phyloP scores from a whole-genome alignment of 2,888 invertebrate genomes.

The Chrysina gloriosa region DNA sequence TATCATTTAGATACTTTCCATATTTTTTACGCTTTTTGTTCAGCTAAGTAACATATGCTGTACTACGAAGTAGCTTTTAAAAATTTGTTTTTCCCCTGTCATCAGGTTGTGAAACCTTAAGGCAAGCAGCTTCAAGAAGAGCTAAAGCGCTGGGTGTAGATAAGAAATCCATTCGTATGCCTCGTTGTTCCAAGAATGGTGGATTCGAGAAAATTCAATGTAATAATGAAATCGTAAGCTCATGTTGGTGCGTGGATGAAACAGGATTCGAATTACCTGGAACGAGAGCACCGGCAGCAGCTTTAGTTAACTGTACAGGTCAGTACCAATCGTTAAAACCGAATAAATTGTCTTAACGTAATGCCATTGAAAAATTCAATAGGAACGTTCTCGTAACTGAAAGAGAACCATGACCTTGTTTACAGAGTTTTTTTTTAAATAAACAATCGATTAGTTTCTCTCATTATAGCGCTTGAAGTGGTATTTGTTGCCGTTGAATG shows the following conservation, averaged over 20 bases:
- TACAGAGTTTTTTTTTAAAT: constrained; percentile 5
- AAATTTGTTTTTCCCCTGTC: too few species aligned
- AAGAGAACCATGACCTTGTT: constrained; percentile 25
- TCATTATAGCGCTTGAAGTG: too few species aligned
- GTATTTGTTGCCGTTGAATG: not conserved
- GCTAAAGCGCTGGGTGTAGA: constrained; percentile 70
- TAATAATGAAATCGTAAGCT: constrained; percentile 76
- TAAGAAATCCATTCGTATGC: constrained; percentile 69
- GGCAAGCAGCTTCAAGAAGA: constrained; percentile 72
- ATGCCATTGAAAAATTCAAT: constrained; percentile 22
- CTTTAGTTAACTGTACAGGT: constrained; percentile 77
- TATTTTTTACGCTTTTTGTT: too few species aligned
- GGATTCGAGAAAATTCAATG: constrained; percentile 86
- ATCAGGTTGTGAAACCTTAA: constrained; percentile 76
- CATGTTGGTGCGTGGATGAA: constrained; percentile 88
- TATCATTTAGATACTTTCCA: too few species aligned
- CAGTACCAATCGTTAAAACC: constrained; percentile 42
- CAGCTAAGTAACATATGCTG: too few species aligned
- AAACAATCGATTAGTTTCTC: too few species aligned
- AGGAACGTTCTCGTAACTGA: constrained; percentile 21
- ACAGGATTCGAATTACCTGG: constrained; percentile 83
- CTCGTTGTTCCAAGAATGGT: constrained; percentile 77
- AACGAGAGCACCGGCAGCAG: constrained; percentile 75
- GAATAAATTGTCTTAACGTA: constrained; percentile 23
- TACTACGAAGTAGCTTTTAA: too few species aligned